A percentile compares a stretch with the other conserved stretches of the same genome.
phyloP scores from a whole-genome alignment of 2,888 invertebrate genomes.

The Smittia aterrima region DNA sequence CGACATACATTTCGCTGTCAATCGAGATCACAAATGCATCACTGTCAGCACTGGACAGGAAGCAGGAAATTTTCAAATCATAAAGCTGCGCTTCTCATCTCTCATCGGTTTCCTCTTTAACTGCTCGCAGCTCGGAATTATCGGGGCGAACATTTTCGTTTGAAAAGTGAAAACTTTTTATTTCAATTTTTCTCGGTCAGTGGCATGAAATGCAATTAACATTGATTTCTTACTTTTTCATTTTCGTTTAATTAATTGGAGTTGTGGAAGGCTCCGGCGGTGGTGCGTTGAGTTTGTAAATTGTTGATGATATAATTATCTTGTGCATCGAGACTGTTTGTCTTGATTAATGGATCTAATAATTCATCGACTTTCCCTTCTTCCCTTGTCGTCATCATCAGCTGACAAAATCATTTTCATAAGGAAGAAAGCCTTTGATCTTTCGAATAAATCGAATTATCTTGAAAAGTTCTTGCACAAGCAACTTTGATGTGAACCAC shows the following conservation, averaged over 20 bases:
- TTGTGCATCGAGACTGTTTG: not conserved
- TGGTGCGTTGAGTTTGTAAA: not conserved
- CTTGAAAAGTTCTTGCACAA: too few relatives aligned
- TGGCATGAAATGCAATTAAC: constrained; percentile 40
- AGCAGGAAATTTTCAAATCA: constrained; percentile 39
- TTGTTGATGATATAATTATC: not conserved
- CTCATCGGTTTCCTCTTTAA: constrained; percentile 32
- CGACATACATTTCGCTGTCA: not conserved
- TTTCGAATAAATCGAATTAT: constrained; percentile 3
- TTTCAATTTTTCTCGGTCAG: constrained; percentile 18
- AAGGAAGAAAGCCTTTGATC: not conserved
- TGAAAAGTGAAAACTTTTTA: constrained; percentile 37
- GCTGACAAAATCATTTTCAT: not conserved
- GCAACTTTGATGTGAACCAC: too few relatives aligned
- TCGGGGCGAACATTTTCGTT: not conserved
- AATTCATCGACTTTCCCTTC: constrained; percentile 1
- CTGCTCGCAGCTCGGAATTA: not conserved
- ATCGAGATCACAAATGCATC: not conserved
- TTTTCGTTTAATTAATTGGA: constrained; percentile 34
- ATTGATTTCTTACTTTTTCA: constrained; percentile 33
- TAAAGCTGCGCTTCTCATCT: not conserved
- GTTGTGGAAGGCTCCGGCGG: constrained; percentile 2
- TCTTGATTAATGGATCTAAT: not conserved
- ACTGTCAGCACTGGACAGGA: constrained; percentile 21
- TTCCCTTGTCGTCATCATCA: not conserved